Evolutionary conservation across 1,140 invertebrate species (phyloP), one percentile per base, ranked within the genome.

Genomic region (Megalonaias nervosa): DNA sequence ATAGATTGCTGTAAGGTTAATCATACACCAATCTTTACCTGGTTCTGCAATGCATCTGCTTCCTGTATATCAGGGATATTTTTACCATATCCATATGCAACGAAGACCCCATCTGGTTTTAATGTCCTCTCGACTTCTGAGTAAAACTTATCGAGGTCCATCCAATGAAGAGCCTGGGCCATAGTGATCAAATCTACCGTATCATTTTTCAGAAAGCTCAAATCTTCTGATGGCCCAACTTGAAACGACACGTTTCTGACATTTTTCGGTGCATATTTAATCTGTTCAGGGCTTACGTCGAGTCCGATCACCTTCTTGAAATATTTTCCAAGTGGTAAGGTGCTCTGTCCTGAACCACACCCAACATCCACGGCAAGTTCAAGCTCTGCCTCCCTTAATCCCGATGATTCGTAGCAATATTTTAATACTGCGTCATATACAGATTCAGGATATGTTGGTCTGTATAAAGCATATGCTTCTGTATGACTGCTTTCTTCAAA

Each of bases 261-360:
- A 21, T 66, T 57, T 56, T 38, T 70, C 31, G 48, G 56, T 2
- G 74, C 70, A 56, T 64, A 60, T 1, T 57, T 14, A 19, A 82
- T 64, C 23, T 82, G 81, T 21, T 76, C 31, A 61, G 66, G 61
- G 57, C 81, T 82, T 19, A 80, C 70, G 31, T 82, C 81, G 31
- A 71, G 60, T 66, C 81, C 81, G 13, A 80, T 79, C 12, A 82
- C 81, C 1, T 75, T 62, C 17, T 82, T 75, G 80, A 93, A 92
- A 79, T 90, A 84, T 19, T 87, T 86, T 14, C 87, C 72, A 60
- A 92, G 79, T 5, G 87, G 79, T 38, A 84, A 61, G 2, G 91
- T 92, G 75, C 90, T 92, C 83, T 92, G 92, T 21, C 92, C 92
- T 16, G 89, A 88, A 17, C 91, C 91, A 85, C 92, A 92, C 2